Conservation (phyloP, 2,888 invertebrate genomes). For the Apomyelois bistriatella region DNA sequence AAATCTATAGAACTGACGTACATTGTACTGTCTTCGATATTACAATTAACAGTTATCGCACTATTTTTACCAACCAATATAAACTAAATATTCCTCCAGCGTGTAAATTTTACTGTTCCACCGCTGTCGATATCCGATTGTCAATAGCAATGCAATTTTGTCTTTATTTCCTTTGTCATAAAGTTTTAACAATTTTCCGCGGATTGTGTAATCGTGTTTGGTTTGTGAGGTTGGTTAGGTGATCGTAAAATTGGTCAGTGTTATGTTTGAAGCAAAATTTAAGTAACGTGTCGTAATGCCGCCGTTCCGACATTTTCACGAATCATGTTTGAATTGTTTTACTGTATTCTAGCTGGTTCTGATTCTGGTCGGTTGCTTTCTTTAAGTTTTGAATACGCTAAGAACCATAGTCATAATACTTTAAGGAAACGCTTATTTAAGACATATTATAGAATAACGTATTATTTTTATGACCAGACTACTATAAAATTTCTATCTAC, state of each 20-base stretch:
- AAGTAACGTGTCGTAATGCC: background rate
- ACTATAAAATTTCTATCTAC: too few species aligned
- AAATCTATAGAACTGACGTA: too few species aligned
- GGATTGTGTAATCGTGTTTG: slow-evolving; percentile 4
- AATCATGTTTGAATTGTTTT: background rate
- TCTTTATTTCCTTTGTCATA: slow-evolving; percentile 1
- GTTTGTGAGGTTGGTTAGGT: slow-evolving; percentile 5
- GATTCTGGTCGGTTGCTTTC: too few species aligned
- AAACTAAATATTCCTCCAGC: background rate
- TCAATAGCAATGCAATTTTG: slow-evolving; percentile 2
- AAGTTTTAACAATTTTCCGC: background rate
- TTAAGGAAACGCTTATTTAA: too few species aligned
- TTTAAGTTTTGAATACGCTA: too few species aligned
- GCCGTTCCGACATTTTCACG: background rate
- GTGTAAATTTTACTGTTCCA: slow-evolving; percentile 3
- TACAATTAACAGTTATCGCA: background rate
- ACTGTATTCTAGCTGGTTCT: too few species aligned
- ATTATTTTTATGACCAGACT: too few species aligned
- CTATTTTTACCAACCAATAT: background rate
- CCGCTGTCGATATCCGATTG: slow-evolving; percentile 3
- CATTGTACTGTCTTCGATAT: too few species aligned
- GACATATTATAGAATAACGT: too few species aligned
- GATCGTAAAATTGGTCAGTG: slow-evolving; percentile 8
- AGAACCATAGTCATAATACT: too few species aligned
- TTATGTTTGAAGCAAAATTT: slow-evolving; percentile 2